Percentiles rank a stretch among this genome's conserved stretches.
Conservation (phyloP, 2,888 invertebrate species). For the Netelia fuscicornis region DNA sequence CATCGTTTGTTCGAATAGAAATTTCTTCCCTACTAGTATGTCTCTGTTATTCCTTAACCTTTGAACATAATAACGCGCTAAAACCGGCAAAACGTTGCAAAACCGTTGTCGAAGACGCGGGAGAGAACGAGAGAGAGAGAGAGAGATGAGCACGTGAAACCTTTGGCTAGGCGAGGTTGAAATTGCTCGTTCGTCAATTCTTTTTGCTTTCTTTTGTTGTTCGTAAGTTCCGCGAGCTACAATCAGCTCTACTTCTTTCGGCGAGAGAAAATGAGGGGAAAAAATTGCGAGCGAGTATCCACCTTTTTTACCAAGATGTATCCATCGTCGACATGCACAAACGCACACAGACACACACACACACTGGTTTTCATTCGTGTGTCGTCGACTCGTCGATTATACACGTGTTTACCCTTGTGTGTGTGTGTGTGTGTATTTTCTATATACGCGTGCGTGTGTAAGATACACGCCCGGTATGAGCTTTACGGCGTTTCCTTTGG, state of each 20-base stretch:
- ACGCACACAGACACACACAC: too few relatives aligned
- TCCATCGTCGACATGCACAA: not conserved
- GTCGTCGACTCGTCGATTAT: not conserved
- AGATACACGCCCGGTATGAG: slow-evolving; percentile 62
- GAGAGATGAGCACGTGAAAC: too few relatives aligned
- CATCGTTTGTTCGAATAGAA: too few relatives aligned
- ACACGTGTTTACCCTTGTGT: not conserved
- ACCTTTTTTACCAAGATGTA: not conserved
- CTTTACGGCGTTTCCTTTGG: slow-evolving; percentile 67
- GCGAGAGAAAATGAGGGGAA: not conserved
- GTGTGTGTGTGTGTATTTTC: too few relatives aligned
- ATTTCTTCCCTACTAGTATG: too few relatives aligned
- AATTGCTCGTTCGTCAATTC: too few relatives aligned
- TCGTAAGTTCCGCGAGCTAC: not conserved
- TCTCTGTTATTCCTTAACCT: too few relatives aligned
- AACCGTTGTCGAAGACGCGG: too few relatives aligned
- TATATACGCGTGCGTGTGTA: not conserved
- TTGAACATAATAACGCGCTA: too few relatives aligned
- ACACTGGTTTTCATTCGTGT: not conserved
- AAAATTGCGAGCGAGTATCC: slow-evolving; percentile 5
- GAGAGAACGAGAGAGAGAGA: too few relatives aligned
- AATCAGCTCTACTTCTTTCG: not conserved
- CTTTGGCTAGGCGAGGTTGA: too few relatives aligned
- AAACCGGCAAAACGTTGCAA: too few relatives aligned
- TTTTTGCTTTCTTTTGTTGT: not conserved